phyloP scores from a whole-genome alignment of 2,888 invertebrate genomes.

The Meganola albula region DNA sequence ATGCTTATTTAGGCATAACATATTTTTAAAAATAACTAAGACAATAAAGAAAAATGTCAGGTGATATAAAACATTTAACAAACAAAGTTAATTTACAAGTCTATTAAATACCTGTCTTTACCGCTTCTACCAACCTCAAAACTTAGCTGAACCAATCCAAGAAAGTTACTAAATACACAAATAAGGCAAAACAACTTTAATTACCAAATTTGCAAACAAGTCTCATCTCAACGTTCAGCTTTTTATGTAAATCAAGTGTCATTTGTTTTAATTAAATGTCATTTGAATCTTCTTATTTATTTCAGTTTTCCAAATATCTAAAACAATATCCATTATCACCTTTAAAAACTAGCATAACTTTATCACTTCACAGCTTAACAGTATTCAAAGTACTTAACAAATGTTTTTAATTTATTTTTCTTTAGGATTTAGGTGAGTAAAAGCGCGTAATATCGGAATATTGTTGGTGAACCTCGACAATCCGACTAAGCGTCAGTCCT shows the following conservation, averaged over 20 bases:
- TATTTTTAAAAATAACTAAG: too few species aligned
- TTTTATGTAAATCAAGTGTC: slow-evolving; percentile 11
- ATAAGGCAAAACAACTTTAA: slow-evolving; percentile 16
- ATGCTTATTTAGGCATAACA: too few species aligned
- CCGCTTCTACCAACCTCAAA: too few species aligned
- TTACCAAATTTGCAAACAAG: slow-evolving; percentile 25
- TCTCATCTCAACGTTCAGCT: slow-evolving; percentile 24
- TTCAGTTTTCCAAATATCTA: slow-evolving; percentile 64
- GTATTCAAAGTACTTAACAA: too few species aligned
- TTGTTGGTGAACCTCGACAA: slow-evolving; percentile 16
- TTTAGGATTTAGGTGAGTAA: slow-evolving; percentile 25
- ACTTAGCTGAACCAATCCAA: not conserved
- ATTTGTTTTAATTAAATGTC: not conserved
- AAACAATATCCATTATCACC: slow-evolving; percentile 51
- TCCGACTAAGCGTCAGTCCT: slow-evolving; percentile 36
- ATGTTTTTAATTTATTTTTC: slow-evolving; percentile 9
- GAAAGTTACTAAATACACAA: slow-evolving; percentile 16
- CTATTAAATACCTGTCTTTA: too few species aligned
- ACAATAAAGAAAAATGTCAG: too few species aligned
- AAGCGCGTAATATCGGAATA: slow-evolving; percentile 30
- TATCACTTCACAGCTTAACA: too few species aligned
- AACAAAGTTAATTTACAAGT: too few species aligned
- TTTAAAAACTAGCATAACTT: slow-evolving; percentile 29
- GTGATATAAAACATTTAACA: too few species aligned
- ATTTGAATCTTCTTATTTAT: slow-evolving; percentile 50